Evolutionary conservation across 2,888 invertebrate species (phyloP).

Genomic region (Drosophila sordidula): DNA sequence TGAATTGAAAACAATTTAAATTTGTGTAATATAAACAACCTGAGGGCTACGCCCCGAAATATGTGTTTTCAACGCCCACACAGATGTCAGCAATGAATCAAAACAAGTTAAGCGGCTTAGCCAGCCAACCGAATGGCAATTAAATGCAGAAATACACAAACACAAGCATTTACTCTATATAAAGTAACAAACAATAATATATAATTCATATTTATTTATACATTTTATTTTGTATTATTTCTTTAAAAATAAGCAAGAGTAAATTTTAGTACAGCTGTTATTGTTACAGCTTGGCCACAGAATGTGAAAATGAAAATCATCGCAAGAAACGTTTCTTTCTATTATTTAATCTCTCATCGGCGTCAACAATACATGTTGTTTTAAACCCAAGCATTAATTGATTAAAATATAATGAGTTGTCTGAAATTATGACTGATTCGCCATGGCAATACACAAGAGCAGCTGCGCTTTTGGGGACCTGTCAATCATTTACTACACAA

Average conservation of each 20-base stretch:
- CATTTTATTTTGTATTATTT: no score
- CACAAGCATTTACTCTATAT: background rate
- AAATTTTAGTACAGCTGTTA: background rate
- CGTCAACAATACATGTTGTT: background rate
- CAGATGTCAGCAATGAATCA: constrained; percentile 48
- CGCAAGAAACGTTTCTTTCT: background rate
- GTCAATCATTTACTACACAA: constrained; percentile 5
- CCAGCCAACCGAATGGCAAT: constrained; percentile 44
- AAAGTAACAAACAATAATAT: background rate
- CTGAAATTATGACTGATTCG: constrained; percentile 10
- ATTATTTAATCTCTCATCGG: background rate
- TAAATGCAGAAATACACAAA: constrained; percentile 43
- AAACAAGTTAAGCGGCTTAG: constrained; percentile 45
- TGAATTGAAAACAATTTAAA: background rate
- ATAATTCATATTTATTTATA: background rate
- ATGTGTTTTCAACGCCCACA: constrained; percentile 33
- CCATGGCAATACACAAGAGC: background rate
- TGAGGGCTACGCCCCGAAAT: background rate
- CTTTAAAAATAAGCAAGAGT: no score
- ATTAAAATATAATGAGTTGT: constrained; percentile 43
- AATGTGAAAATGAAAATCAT: constrained; percentile 1
- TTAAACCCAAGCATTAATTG: constrained; percentile 15
- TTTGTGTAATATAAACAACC: constrained; percentile 11
- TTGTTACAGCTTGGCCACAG: background rate
- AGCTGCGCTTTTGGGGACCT: background rate